Evolutionary conservation across 2,113 vertebrate species (phyloP), one percentile per base, ranked within the genome.

Genomic region (Peromyscus maniculatus): DNA sequence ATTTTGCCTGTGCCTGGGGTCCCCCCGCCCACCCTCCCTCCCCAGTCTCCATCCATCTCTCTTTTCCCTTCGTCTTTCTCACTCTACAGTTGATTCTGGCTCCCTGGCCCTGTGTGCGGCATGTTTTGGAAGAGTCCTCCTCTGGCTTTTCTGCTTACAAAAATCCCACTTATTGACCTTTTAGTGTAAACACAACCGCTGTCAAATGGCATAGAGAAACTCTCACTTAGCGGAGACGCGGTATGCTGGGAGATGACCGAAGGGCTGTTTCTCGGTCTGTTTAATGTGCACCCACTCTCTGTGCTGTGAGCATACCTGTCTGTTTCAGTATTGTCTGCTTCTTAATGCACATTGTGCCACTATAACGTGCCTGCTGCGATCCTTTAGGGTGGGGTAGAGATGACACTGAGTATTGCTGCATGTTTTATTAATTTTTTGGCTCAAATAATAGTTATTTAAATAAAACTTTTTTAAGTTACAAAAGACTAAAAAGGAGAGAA

Each of bases 11-110:
- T 17, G 36, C 75, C 57, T 22, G 2, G 52, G 52, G 52, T 2
- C 19, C 4, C 24, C 59, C n/a, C 33, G 7, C 9, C 52, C 52
- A 52, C 52, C 49, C 52, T 52, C 52, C 52, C 52, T 52, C 52
- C 52, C 52, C 52, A 9, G 0, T 55, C 83, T 49, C 59, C 0
- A 10, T 1, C 16, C n/a, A 3, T 74, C 15, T 0, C 36, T 55
- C 0, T 5, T 21, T 59, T 21, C 7, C 24, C 10, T 0, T 33
- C 66, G 2, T n/a, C 55, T 10, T 52, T 64, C 57, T 52, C 5
- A 2, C 49, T 57, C 66, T 8, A 39, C 12, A 0, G 39, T 26
- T 13, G 31, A 4, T 78, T 19, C 82, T 46, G n/a, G 39, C 52
- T 71, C 67, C 69, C 28, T 1, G 36, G 7, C 55, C 22, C 31